Evolutionary conservation across 1,140 invertebrate species (phyloP).

Genomic region (Brachionus paranguensis): DNA sequence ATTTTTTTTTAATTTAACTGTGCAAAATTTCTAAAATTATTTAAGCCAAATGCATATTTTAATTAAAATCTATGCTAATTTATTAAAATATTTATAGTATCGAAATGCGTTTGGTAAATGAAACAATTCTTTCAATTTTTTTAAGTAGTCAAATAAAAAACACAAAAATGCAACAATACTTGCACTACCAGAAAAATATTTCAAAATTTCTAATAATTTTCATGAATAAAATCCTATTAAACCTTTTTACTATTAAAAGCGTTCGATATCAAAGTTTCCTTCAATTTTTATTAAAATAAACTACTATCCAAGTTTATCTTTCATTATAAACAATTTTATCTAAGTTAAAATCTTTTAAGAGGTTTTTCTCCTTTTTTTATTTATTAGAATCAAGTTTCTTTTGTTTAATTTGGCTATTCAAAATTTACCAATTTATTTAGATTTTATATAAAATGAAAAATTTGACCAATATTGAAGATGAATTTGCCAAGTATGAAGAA

Average conservation of each 20-base stretch:
- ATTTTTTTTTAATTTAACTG: neutral
- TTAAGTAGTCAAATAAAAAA: neutral
- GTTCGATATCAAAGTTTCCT: neutral
- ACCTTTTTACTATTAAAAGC: neutral
- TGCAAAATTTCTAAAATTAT: neutral
- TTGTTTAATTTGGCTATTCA: neutral
- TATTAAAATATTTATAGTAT: neutral
- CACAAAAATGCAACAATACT: neutral
- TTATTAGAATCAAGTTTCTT: neutral
- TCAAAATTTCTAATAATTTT: neutral
- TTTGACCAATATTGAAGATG: neutral
- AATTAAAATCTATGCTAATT: neutral
- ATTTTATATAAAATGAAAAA: neutral
- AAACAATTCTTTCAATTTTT: neutral
- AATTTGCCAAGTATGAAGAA: slow-evolving; percentile 8
- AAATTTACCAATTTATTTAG: neutral
- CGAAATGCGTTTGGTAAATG: neutral
- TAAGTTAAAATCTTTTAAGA: too few species aligned
- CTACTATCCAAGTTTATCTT: too few species aligned
- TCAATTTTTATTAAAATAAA: neutral
- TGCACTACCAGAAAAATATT: neutral
- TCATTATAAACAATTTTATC: too few species aligned
- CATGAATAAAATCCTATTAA: neutral
- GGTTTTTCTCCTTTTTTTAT: too few species aligned
- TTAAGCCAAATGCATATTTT: neutral